Conservation (phyloP, 2,888 invertebrate genomes). For the Agrotis clavis region DNA sequence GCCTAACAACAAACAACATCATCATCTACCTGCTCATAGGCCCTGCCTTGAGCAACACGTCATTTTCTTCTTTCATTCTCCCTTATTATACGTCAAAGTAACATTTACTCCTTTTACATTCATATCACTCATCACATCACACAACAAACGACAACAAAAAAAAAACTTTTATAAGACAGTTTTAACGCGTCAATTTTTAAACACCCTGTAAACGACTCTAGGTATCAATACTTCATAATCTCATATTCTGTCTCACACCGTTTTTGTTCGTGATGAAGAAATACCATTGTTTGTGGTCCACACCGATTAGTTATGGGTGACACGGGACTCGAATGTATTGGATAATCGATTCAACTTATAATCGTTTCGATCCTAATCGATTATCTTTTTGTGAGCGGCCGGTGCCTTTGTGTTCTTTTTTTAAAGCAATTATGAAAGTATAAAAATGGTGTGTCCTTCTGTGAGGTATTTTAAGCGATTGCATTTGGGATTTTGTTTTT, state of each 20-base stretch:
- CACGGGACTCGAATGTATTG: conserved; percentile 80
- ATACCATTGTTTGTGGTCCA: conserved; percentile 84
- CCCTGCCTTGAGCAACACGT: too few relatives aligned
- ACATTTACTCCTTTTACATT: too few relatives aligned
- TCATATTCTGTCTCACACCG: conserved; percentile 84
- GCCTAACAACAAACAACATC: too few relatives aligned
- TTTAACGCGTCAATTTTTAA: conserved; percentile 25
- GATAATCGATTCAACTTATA: conserved; percentile 87
- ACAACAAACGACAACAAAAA: too few relatives aligned
- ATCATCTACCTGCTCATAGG: too few relatives aligned
- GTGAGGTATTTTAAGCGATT: conserved; percentile 66
- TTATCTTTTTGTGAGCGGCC: conserved; percentile 85
- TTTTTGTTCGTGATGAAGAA: conserved; percentile 89
- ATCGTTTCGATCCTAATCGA: conserved; percentile 87
- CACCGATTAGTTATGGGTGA: conserved; percentile 86
- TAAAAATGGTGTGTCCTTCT: conserved; percentile 65
- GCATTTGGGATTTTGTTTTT: conserved; percentile 41
- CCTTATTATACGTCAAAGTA: too few relatives aligned
- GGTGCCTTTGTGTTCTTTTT: conserved; percentile 82
- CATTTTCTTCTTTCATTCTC: too few relatives aligned
- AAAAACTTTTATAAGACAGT: too few relatives aligned
- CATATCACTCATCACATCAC: too few relatives aligned
- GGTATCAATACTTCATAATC: conserved; percentile 81
- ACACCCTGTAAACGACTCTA: conserved; percentile 77
- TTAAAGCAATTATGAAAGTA: conserved; percentile 65